A percentile compares a stretch with the other conserved stretches of the same genome.
These are phyloP conservation scores for Drosophila nasuta DNA, from an alignment of 1,140 invertebrate species.

Conservation along the genomic window DNA sequence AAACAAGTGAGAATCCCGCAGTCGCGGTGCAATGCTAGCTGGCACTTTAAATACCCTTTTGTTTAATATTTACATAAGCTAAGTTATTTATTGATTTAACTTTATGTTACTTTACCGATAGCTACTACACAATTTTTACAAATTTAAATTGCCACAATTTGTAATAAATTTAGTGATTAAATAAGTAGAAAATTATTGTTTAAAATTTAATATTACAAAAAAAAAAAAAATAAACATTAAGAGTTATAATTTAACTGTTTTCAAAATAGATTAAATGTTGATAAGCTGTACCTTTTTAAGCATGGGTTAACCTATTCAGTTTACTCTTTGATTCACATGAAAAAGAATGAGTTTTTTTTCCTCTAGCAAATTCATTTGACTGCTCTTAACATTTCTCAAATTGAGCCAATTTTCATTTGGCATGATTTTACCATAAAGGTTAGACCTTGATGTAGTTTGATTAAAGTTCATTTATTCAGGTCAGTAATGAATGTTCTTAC, in stretches of 20 bases:
- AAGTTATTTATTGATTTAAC: background rate
- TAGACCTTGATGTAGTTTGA: background rate
- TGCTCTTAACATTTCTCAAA: background rate
- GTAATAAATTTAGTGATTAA: too few species aligned
- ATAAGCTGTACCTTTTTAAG: too few species aligned
- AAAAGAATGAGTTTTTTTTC: background rate
- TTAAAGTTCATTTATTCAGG: slow-evolving; percentile 1
- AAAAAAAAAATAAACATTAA: too few species aligned
- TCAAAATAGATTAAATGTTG: too few species aligned
- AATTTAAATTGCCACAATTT: too few species aligned
- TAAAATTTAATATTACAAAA: too few species aligned
- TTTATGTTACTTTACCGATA: too few species aligned
- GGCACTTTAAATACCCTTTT: background rate
- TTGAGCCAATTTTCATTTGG: background rate
- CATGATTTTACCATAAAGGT: background rate
- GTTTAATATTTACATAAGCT: background rate
- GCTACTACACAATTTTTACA: too few species aligned
- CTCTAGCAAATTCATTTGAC: background rate
- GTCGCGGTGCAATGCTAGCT: background rate
- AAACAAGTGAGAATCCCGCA: background rate
- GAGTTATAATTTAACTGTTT: too few species aligned
- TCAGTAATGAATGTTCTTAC: background rate
- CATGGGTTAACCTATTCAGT: too few species aligned
- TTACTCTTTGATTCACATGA: too few species aligned
- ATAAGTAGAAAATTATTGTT: too few species aligned